These are phyloP conservation scores for Monochamus alternatus DNA, from an alignment of 2,888 invertebrate species.

Conservation along the genomic window DNA sequence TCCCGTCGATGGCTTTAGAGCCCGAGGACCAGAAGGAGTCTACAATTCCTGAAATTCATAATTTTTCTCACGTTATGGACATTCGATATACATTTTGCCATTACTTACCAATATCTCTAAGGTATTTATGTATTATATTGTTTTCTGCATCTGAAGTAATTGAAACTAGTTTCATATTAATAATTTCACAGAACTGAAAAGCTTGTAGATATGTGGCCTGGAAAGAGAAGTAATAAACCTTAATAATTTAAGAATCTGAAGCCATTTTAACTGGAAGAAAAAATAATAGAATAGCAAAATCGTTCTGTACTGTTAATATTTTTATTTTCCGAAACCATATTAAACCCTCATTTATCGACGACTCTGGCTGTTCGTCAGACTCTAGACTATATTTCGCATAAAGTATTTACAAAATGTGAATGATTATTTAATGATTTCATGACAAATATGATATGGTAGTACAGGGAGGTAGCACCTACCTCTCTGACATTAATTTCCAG, in stretches of 20 bases:
- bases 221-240: neutral
- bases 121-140: neutral
- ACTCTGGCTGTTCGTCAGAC: too few relatives aligned
- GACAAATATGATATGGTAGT: too few relatives aligned
- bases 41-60: neutral
- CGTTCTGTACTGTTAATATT: too few relatives aligned
- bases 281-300: too few relatives aligned
- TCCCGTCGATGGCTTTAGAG: constrained; percentile 43
- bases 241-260: neutral
- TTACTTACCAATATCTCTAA: neutral
- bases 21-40: constrained; percentile 46
- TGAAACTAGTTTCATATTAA: neutral
- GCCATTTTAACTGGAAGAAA: too few relatives aligned
- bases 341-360: too few relatives aligned
- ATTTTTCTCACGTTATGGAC: neutral
- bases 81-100: neutral
- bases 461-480: too few relatives aligned
- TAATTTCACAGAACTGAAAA: neutral
- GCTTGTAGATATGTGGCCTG: neutral
- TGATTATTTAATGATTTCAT: too few relatives aligned
- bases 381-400: too few relatives aligned
- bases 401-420: too few relatives aligned
- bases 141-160: neutral
- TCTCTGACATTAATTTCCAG: too few relatives aligned
- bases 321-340: too few relatives aligned